phyloP scores from a whole-genome alignment of 2,113 vertebrate species.

The Peromyscus leucopus region DNA sequence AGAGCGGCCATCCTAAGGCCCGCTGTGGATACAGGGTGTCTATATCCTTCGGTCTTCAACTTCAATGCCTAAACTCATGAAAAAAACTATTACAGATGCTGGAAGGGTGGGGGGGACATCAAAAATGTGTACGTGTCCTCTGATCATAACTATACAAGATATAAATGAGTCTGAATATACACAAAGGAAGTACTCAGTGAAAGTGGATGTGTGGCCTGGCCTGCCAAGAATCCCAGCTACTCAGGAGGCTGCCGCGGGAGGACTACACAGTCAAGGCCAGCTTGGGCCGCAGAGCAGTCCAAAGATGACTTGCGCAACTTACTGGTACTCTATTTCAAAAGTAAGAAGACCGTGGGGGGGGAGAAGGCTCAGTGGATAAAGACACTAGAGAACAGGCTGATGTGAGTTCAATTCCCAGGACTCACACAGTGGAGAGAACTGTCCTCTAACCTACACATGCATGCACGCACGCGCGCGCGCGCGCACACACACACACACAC shows the following conservation, averaged over 20 bases:
- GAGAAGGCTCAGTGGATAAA: neutral
- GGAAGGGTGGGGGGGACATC: neutral
- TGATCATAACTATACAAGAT: neutral
- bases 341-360: neutral
- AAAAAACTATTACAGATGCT: neutral
- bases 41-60: neutral
- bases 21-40: neutral
- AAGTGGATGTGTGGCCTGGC: neutral
- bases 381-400: neutral
- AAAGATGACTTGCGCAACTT: neutral
- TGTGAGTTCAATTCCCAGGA: neutral
- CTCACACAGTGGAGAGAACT: neutral
- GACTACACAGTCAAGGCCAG: neutral
- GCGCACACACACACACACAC: no score
- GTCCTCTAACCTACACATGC: neutral
- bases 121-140: neutral
- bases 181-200: constrained; percentile 25
- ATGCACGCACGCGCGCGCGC: no score
- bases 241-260: neutral
- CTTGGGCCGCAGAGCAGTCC: neutral
- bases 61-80: neutral
- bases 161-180: neutral
- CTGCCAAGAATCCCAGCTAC: neutral
- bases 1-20: neutral
- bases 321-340: neutral